Evolutionary conservation across 2,888 invertebrate species (phyloP), one percentile per base, ranked within the genome.

Genomic region (Agriopis leucophaearia): DNA sequence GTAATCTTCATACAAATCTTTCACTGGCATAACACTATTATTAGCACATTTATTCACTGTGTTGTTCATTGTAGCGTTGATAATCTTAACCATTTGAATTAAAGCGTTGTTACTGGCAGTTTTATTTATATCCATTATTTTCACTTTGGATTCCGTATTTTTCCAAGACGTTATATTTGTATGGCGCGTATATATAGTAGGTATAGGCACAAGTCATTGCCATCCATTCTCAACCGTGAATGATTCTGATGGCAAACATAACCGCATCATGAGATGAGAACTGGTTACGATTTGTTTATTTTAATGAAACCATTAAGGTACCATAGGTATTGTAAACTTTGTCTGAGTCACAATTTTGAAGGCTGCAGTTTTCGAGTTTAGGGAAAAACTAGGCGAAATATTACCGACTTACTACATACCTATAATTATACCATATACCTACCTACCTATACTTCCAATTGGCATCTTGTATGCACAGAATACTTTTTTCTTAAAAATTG

Each of bases 1-100:
- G 68, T 88, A 91, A 5, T 85, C 87, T 78, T 91, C 91, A 51
- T 87, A 91, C 50, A 90, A 78, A 74, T 90, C 86, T 35, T 85
- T 81, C 27, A 84, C 77, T 12, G 80, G 81, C 81, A 85, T 84
- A 75, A 75, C 88, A 88, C 90, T 91, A 70, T 82, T 76, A 73
- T 87, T 84, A 70, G 79, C 81, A 81, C 81, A 85, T 0, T 81
- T 77, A 38, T 84, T 73, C 67, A 83, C 84, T 61, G 52, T 60
- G 47, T 48, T 50, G 54, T 60, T 66, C 18, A 56, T 27, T 52
- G 54, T 58, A 48, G 16, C 16, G 51, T 64, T 69, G 9, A 64
- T 35, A 4, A 48, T 15, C 8, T 61, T 51, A 9, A 61, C 40
- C 7, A 61, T 38, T 50, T 55, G 48, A 45, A 55, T 8, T 18